These are phyloP conservation scores for Chelonus formosanus DNA, from an alignment of 2,888 invertebrate species.

Conservation along the genomic window DNA sequence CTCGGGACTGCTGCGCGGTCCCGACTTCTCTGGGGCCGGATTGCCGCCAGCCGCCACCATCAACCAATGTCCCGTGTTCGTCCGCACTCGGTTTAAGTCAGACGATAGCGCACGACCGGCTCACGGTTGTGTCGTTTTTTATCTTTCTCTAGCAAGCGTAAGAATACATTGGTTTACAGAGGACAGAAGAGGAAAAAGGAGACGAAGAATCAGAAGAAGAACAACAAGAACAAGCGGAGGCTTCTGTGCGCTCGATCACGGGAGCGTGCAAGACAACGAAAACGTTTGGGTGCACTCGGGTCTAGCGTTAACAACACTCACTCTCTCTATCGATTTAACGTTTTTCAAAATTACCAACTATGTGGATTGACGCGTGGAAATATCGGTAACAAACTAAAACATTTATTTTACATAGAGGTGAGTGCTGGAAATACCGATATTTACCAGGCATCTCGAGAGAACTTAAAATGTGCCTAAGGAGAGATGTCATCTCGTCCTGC, in stretches of 20 bases:
- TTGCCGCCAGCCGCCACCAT: constrained; percentile 11
- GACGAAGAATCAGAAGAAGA: constrained; percentile 19
- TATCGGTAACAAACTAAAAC: not conserved
- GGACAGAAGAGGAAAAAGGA: constrained; percentile 7
- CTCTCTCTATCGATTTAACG: constrained; percentile 6
- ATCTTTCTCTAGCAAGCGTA: constrained; percentile 20
- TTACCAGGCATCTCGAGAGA: not conserved
- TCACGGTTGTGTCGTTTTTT: constrained; percentile 20
- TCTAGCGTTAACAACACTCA: not conserved
- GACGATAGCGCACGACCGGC: constrained; percentile 29
- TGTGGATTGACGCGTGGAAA: not conserved
- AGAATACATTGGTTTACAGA: constrained; percentile 28
- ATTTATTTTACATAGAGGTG: not conserved
- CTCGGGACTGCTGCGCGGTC: constrained; percentile 43
- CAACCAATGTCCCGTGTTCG: constrained; percentile 17
- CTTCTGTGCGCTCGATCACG: constrained; percentile 16
- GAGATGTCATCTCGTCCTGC: constrained; percentile 43
- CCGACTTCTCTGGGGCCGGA: constrained; percentile 5
- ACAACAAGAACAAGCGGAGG: constrained; percentile 20
- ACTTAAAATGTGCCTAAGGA: constrained; percentile 48
- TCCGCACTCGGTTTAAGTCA: constrained; percentile 21
- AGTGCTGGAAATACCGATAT: not conserved
- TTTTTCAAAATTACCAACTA: not conserved
- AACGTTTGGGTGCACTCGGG: constrained; percentile 18
- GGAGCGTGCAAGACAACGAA: constrained; percentile 16